Evolutionary conservation across 2,797 vertebrate species (phyloP).

Genomic region (Sylvia borin): DNA sequence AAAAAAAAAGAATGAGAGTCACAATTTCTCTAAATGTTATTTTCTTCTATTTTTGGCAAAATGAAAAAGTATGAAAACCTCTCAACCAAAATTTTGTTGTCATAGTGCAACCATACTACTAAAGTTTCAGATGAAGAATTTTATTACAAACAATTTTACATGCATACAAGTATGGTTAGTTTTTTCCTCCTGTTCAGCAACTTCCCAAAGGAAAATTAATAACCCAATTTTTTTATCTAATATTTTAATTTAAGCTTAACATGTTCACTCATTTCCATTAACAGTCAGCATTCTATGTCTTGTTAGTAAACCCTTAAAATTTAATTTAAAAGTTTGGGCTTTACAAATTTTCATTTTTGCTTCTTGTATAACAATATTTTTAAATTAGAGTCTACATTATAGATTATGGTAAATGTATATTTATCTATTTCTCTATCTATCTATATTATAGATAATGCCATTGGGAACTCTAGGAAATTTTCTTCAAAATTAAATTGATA

Average conservation of each 20-base stretch:
- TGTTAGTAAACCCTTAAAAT: not conserved
- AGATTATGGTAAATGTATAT: not conserved
- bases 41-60: not conserved
- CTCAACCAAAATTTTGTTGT: not conserved
- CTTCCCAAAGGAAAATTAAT: not conserved
- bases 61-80: not conserved
- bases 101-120: not conserved
- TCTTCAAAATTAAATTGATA: not conserved
- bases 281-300: not conserved
- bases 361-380: not conserved
- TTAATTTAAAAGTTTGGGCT: not conserved
- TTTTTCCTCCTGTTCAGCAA: not conserved
- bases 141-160: not conserved
- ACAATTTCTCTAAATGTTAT: not conserved
- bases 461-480: not conserved
- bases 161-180: not conserved
- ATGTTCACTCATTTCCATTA: not conserved
- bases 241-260: not conserved
- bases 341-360: not conserved
- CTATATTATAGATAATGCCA: not conserved
- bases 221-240: not conserved
- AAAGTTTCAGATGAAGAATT: not conserved
- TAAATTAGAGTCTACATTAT: not conserved
- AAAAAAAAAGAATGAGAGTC: not conserved
- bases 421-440: too few relatives aligned